phyloP scores from a whole-genome alignment of 1,140 invertebrate species.

The Venturia canescens region DNA sequence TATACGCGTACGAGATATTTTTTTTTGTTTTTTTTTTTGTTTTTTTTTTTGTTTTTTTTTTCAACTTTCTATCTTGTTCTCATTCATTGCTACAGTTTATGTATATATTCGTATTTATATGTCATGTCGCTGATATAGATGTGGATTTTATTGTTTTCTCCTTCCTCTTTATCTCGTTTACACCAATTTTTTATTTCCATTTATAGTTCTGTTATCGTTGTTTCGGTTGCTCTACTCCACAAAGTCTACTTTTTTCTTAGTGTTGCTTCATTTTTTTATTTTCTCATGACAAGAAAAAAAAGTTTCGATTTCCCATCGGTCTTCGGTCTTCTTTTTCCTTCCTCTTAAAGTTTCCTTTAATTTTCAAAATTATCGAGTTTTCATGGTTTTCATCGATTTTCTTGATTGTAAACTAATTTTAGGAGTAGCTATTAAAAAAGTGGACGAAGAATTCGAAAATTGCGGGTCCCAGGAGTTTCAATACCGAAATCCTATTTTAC shows the following conservation, averaged over 20 bases:
- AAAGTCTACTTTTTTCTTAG: background rate
- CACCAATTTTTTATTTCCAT: background rate
- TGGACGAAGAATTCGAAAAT: too few species aligned
- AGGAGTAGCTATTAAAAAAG: too few species aligned
- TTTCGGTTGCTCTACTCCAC: background rate
- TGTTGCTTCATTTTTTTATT: background rate
- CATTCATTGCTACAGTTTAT: background rate
- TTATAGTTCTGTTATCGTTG: background rate
- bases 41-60: conserved; percentile 1
- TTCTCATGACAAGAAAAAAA: background rate
- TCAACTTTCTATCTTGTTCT: conserved; percentile 14
- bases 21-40: background rate
- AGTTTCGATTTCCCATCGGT: background rate
- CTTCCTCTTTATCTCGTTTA: background rate
- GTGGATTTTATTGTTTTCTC: background rate
- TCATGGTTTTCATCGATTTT: too few species aligned
- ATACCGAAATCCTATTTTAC: too few species aligned
- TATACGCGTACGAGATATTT: conserved; percentile 24
- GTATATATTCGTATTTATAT: background rate
- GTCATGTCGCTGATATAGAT: background rate
- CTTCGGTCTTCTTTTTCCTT: background rate
- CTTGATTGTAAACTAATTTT: too few species aligned
- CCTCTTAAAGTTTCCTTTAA: too few species aligned
- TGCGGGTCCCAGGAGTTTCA: too few species aligned
- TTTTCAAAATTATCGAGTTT: too few species aligned